Conservation (phyloP, 2,888 invertebrate genomes). For the Tuberolachnus salignus region DNA sequence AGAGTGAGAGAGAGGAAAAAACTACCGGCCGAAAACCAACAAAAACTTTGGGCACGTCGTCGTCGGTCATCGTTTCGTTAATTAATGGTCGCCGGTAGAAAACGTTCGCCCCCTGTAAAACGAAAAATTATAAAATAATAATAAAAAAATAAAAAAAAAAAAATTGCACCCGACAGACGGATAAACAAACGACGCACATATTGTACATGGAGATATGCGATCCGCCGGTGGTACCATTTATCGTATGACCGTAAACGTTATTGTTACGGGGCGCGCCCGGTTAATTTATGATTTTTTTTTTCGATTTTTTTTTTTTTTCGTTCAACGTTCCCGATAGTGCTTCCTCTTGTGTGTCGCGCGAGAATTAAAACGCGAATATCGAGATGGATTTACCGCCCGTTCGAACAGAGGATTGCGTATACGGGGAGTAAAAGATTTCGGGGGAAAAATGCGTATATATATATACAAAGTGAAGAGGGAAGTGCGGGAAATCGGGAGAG, state of each 20-base stretch:
- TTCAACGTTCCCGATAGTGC: too few species aligned
- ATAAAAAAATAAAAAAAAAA: neutral
- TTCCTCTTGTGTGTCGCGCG: too few species aligned
- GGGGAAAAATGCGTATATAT: neutral
- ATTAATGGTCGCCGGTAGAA: constrained; percentile 32
- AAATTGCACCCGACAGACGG: neutral
- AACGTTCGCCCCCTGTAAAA: neutral
- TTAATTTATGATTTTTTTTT: too few species aligned
- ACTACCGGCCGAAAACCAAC: neutral
- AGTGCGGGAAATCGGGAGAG: neutral
- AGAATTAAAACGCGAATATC: neutral
- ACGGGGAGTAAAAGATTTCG: neutral
- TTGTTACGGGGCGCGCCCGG: too few species aligned
- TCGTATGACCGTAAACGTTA: too few species aligned
- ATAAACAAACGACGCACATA: too few species aligned
- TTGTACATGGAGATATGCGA: neutral
- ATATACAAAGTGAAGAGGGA: neutral
- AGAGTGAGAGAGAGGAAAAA: neutral
- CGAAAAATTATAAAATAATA: neutral
- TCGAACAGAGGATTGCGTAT: too few species aligned
- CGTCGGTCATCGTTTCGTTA: constrained; percentile 1
- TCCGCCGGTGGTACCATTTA: neutral
- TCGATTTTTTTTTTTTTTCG: too few species aligned
- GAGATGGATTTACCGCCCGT: neutral
- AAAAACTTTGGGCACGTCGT: constrained; percentile 21